Evolutionary conservation across 2,113 vertebrate species (phyloP).

Genomic region (Archocentrus centrarchus): DNA sequence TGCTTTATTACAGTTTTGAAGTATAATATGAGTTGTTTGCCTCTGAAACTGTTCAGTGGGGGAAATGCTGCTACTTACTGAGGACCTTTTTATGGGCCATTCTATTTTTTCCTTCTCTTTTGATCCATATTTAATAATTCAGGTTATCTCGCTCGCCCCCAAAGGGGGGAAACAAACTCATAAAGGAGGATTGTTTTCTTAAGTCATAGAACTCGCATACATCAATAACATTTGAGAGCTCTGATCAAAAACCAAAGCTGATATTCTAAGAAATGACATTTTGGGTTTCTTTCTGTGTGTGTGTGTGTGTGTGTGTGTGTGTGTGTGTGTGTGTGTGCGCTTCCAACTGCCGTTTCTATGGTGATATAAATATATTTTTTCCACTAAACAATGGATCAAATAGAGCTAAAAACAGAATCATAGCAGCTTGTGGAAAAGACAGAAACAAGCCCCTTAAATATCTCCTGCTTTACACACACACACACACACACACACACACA

Average conservation of each 20-base stretch:
- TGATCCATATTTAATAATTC: conserved; percentile 72
- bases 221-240: conserved; percentile 37
- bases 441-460: neutral
- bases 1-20: conserved; percentile 75
- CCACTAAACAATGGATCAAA: conserved; percentile 54
- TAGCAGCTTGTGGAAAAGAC: conserved; percentile 14
- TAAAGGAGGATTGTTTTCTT: conserved; percentile 43
- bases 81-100: conserved; percentile 58
- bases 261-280: conserved; percentile 23
- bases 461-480: neutral
- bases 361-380: conserved; percentile 65
- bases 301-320: no score
- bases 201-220: conserved; percentile 37
- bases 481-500: no score
- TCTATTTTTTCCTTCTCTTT: conserved; percentile 39
- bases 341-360: conserved; percentile 63
- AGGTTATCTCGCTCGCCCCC: conserved; percentile 30
- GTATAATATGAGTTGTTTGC: conserved; percentile 75
- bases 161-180: neutral
- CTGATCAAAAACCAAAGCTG: conserved; percentile 48
- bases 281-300: conserved; percentile 9
- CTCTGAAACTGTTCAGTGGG: conserved; percentile 55
- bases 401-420: conserved; percentile 57
- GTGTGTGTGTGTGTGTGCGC: neutral
- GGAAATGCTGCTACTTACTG: conserved; percentile 55